Evolutionary conservation across 2,797 vertebrate genomes (phyloP).

Genomic region (Aulostomus chinensis): DNA sequence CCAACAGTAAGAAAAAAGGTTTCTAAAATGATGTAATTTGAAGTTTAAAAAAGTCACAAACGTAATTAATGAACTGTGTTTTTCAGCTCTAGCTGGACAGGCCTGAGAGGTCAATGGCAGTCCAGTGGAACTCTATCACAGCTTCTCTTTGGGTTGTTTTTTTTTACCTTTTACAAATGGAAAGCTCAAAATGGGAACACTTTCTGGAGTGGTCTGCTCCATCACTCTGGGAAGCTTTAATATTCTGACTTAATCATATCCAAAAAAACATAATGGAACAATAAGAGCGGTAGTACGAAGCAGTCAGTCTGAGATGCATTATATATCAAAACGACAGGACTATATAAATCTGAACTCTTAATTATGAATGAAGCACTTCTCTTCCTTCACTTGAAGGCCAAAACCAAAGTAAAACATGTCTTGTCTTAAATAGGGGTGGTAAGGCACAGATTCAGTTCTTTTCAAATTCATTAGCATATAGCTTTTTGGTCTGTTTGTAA

Average conservation of each 20-base stretch:
- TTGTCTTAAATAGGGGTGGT: constrained; percentile 11
- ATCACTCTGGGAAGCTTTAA: constrained; percentile 20
- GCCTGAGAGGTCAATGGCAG: no score
- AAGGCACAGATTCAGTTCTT: constrained; percentile 10
- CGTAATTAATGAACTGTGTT: no score
- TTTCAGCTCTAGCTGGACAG: no score
- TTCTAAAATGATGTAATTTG: no score
- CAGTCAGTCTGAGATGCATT: constrained; percentile 49
- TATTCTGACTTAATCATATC: constrained; percentile 28
- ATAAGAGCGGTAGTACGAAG: constrained; percentile 39
- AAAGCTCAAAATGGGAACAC: constrained; percentile 18
- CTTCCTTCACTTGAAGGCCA: constrained; percentile 13
- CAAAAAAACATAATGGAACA: constrained; percentile 47
- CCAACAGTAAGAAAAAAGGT: no score
- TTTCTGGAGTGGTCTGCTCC: constrained; percentile 21
- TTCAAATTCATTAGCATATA: no score
- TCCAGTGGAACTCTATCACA: no score
- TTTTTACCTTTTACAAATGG: no score
- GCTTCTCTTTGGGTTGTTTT: no score
- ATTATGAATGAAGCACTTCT: constrained; percentile 57
- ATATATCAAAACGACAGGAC: constrained; percentile 47
- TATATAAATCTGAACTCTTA: constrained; percentile 54
- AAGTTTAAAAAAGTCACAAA: no score
- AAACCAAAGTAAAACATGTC: constrained; percentile 23
- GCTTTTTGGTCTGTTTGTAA: no score